Conservation (phyloP, 1,140 invertebrate genomes). For the Cydia splendana region DNA sequence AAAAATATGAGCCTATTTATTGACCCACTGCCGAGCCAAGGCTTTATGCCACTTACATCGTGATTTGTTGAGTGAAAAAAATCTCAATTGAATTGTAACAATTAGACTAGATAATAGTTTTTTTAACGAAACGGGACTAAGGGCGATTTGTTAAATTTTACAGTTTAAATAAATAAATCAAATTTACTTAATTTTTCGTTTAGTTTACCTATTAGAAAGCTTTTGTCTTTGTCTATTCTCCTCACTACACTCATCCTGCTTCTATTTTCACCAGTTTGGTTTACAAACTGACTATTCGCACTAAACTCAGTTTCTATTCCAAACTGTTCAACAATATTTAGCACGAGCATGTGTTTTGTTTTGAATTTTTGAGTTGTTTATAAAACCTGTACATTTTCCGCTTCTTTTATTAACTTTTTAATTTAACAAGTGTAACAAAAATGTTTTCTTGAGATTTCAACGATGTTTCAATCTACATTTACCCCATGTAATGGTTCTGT, state of each 20-base stretch:
- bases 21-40: no score
- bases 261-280: slow-evolving; percentile 23
- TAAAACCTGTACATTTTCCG: background rate
- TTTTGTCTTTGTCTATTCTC: slow-evolving; percentile 49
- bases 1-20: background rate
- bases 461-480: background rate
- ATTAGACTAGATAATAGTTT: background rate
- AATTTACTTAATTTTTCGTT: slow-evolving; percentile 32
- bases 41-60: no score
- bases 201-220: slow-evolving; percentile 41
- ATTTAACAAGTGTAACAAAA: background rate
- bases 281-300: background rate
- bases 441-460: background rate
- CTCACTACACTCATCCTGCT: slow-evolving; percentile 30
- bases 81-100: background rate
- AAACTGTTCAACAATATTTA: slow-evolving; percentile 8
- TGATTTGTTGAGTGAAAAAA: no score
- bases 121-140: background rate
- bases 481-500: background rate
- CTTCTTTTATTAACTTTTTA: slow-evolving; percentile 7
- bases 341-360: slow-evolving; percentile 38
- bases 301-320: slow-evolving; percentile 1
- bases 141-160: background rate
- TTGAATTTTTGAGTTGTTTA: slow-evolving; percentile 32
- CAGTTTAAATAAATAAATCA: background rate